phyloP scores from a whole-genome alignment of 2,113 vertebrate species.

The Chascanopsetta lugubris region DNA sequence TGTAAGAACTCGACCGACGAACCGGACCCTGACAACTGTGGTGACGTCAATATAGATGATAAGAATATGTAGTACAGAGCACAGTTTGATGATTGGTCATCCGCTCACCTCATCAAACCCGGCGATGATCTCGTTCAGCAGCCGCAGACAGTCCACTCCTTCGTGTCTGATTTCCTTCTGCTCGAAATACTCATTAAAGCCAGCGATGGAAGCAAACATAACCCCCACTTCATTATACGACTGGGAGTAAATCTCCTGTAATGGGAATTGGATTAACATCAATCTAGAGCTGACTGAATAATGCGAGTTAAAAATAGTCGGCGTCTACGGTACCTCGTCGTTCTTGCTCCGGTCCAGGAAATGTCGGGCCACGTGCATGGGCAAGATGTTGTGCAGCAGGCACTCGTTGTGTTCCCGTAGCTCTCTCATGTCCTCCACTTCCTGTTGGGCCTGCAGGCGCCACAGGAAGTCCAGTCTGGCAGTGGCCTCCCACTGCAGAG shows the following conservation, averaged over 20 bases:
- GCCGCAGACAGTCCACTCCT: constrained; percentile 91
- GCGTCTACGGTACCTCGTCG: constrained; percentile 84
- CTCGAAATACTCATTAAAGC: constrained; percentile 95
- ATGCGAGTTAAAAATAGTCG: background rate
- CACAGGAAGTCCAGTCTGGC: constrained; percentile 95
- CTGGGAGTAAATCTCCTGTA: constrained; percentile 91
- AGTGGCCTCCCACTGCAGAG: constrained; percentile 92
- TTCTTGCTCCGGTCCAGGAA: constrained; percentile 93
- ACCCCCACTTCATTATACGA: constrained; percentile 96
- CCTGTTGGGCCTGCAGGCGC: constrained; percentile 95
- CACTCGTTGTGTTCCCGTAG: constrained; percentile 94
- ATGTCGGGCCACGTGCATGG: constrained; percentile 91
- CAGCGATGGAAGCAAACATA: constrained; percentile 95
- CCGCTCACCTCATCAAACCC: constrained; percentile 92
- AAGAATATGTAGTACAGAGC: background rate
- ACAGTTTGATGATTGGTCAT: background rate
- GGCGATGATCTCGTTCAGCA: constrained; percentile 96
- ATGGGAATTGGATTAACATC: too few relatives aligned
- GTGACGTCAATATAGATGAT: too few relatives aligned
- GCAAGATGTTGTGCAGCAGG: constrained; percentile 92
- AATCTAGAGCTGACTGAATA: too few relatives aligned
- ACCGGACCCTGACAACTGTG: too few relatives aligned
- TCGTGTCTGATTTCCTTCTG: constrained; percentile 95
- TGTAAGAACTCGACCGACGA: too few relatives aligned
- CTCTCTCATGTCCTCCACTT: constrained; percentile 97